Conservation (phyloP, 2,113 vertebrate genomes). For the Catharus fuscescens region DNA sequence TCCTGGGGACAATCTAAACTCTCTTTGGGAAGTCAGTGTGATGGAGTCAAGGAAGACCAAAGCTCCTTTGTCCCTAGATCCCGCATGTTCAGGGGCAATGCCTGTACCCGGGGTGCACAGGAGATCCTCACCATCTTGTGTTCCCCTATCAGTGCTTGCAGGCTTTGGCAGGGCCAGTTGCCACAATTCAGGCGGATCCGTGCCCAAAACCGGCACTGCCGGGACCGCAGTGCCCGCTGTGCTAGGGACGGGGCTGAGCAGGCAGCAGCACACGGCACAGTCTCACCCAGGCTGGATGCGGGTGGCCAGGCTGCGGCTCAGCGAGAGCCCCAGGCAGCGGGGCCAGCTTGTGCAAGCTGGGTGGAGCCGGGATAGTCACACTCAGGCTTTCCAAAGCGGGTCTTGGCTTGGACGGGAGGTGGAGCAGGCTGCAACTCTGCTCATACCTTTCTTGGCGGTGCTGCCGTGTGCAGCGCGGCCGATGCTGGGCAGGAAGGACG, state of each 20-base stretch:
- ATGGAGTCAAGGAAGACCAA: background rate
- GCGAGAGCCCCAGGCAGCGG: accelerated
- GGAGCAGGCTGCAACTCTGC: background rate
- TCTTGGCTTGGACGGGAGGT: background rate
- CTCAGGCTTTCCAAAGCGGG: background rate
- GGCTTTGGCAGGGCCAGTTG: background rate
- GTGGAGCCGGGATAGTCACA: background rate
- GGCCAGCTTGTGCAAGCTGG: background rate
- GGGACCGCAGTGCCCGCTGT: accelerated
- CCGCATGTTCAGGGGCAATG: background rate
- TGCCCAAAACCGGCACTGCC: background rate
- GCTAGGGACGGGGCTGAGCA: background rate
- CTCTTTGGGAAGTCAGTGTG: background rate
- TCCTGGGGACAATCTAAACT: background rate
- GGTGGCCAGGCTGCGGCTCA: background rate
- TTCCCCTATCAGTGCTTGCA: background rate
- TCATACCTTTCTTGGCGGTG: background rate
- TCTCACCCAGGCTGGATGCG: background rate
- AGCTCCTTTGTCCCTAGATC: background rate
- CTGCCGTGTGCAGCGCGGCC: background rate
- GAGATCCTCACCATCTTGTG: background rate
- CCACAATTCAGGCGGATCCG: background rate
- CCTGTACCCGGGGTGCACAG: accelerated
- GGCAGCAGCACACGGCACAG: background rate
- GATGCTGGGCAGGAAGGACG: accelerated